These are phyloP conservation scores for Drosophila austrosaltans DNA, from an alignment of 2,888 invertebrate species.

Conservation along the genomic window DNA sequence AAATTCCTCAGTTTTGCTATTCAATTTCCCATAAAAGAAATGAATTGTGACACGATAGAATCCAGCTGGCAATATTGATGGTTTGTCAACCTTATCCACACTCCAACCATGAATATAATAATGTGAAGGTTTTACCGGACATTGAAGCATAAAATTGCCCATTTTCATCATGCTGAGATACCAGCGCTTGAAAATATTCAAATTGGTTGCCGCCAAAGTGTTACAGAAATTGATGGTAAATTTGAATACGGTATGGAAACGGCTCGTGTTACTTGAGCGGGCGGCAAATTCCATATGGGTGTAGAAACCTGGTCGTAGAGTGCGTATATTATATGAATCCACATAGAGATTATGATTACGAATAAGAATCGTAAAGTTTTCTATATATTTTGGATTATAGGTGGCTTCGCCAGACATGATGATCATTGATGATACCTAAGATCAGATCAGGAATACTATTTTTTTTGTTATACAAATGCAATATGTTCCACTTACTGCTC, in stretches of 20 bases:
- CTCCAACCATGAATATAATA: conserved; percentile 26
- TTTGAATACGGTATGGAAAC: not conserved
- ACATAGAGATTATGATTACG: conserved; percentile 6
- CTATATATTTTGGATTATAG: conserved; percentile 13
- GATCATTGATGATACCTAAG: not conserved
- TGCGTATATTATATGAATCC: conserved; percentile 13
- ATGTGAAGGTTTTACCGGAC: conserved; percentile 26
- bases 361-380: conserved; percentile 6
- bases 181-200: conserved; percentile 22
- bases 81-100: conserved; percentile 5
- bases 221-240: conserved; percentile 5
- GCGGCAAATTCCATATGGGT: conserved; percentile 8
- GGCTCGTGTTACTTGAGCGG: not conserved
- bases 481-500: not conserved
- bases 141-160: conserved; percentile 30
- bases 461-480: too few species aligned
- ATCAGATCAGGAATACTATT: too few species aligned
- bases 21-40: conserved; percentile 20
- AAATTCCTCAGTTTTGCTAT: conserved; percentile 19
- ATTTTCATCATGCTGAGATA: conserved; percentile 24
- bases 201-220: not conserved
- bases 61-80: conserved; percentile 10
- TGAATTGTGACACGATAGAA: conserved; percentile 15
- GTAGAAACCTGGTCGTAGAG: conserved; percentile 9
- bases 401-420: conserved; percentile 1